These are phyloP conservation scores for Sebastes nivosus DNA, from an alignment of 2,797 vertebrate genomes.

Conservation along the genomic window DNA sequence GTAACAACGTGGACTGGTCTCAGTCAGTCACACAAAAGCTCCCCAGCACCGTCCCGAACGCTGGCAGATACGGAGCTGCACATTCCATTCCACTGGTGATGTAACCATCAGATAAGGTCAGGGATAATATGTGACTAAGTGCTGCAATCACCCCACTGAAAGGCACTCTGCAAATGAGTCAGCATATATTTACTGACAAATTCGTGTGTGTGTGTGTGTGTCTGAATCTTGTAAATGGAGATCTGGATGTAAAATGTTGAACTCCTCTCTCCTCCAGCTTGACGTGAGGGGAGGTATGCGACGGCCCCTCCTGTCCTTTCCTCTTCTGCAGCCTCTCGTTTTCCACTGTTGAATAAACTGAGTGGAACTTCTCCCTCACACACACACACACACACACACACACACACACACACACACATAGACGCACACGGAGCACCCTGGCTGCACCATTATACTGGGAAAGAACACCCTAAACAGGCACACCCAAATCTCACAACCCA, in stretches of 20 bases:
- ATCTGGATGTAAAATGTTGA: conserved; percentile 23
- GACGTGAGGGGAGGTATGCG: conserved; percentile 45
- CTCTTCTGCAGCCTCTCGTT: conserved; percentile 63
- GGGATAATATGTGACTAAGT: conserved; percentile 78
- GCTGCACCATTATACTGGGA: conserved; percentile 67
- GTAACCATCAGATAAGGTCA: conserved; percentile 76
- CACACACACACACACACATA: not conserved
- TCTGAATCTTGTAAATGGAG: conserved; percentile 5
- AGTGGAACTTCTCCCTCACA: conserved; percentile 55
- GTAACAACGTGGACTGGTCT: conserved; percentile 44
- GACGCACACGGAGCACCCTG: conserved; percentile 45
- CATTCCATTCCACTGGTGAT: conserved; percentile 73
- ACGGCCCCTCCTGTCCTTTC: conserved; percentile 47
- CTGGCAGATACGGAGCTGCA: conserved; percentile 51
- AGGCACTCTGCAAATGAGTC: conserved; percentile 68
- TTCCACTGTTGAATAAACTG: conserved; percentile 63
- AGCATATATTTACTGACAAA: conserved; percentile 58
- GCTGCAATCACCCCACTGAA: conserved; percentile 64
- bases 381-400: not conserved
- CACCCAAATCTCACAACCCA: conserved; percentile 74
- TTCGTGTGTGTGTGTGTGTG: not conserved
- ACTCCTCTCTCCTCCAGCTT: conserved; percentile 28
- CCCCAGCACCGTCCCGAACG: conserved; percentile 31
- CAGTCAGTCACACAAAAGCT: conserved; percentile 30
- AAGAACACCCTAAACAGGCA: conserved; percentile 77